These are phyloP conservation scores for Neosilurus mollespiculum DNA, from an alignment of 2,797 vertebrate genomes.

Conservation along the genomic window DNA sequence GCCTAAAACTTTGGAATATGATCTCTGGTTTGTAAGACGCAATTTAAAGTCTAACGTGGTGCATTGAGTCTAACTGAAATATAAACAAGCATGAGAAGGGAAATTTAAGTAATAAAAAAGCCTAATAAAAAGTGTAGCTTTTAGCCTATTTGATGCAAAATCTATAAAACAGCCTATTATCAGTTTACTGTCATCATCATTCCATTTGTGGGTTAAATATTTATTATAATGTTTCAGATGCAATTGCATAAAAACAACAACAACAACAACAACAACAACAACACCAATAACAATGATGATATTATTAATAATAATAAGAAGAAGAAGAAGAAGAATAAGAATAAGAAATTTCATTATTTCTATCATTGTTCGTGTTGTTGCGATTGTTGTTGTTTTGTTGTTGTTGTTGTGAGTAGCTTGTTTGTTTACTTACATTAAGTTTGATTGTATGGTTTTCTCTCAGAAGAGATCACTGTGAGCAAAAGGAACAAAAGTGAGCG, in stretches of 20 bases:
- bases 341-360: neutral
- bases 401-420: neutral
- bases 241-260: neutral
- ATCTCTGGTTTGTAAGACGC: neutral
- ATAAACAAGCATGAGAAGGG: neutral
- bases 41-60: neutral
- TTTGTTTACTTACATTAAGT: neutral
- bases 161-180: neutral
- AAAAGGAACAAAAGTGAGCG: constrained; percentile 38
- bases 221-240: neutral
- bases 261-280: neutral
- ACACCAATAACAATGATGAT: too few relatives aligned
- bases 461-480: constrained; percentile 20
- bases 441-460: constrained; percentile 1
- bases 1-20: neutral
- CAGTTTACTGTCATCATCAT: too few relatives aligned
- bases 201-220: too few relatives aligned
- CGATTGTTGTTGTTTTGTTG: neutral
- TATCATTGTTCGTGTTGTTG: neutral
- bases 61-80: neutral
- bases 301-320: neutral
- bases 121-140: neutral
- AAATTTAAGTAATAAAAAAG: neutral
- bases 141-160: neutral
- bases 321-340: neutral